Percentiles rank a stretch among this genome's conserved stretches.
phyloP scores from a whole-genome alignment of 2,888 invertebrate species.

The Coenonympha arcania region DNA sequence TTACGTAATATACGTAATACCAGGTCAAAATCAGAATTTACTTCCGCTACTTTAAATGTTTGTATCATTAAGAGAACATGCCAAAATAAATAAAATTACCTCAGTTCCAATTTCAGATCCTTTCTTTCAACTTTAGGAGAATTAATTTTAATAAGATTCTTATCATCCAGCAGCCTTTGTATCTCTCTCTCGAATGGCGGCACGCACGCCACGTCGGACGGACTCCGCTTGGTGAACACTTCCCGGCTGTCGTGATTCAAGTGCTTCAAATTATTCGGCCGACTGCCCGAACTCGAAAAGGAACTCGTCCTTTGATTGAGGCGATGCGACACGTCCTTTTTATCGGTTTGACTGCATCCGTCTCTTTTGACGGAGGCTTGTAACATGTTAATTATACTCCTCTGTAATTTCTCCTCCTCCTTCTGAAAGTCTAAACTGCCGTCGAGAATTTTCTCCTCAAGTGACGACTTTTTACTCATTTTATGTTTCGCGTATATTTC shows the following conservation, averaged over 20 bases:
- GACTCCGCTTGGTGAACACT: conserved; percentile 63
- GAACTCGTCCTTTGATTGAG: conserved; percentile 61
- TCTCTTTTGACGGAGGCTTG: conserved; percentile 76
- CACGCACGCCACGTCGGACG: conserved; percentile 67
- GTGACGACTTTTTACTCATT: conserved; percentile 52
- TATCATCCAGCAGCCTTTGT: conserved; percentile 83
- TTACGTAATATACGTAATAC: too few species aligned
- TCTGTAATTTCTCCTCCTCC: conserved; percentile 66
- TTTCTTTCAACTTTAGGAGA: conserved; percentile 76
- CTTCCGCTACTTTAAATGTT: neutral
- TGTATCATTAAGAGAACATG: neutral
- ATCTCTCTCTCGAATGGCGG: conserved; percentile 86
- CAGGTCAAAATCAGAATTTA: neutral
- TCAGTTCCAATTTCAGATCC: conserved; percentile 75
- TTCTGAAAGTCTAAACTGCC: conserved; percentile 55
- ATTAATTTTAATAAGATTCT: conserved; percentile 76
- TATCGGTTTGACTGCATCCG: conserved; percentile 78
- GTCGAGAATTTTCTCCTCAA: conserved; percentile 62
- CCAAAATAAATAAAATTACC: conserved; percentile 39
- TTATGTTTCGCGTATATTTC: conserved; percentile 65
- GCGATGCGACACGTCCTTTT: conserved; percentile 71
- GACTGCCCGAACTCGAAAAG: conserved; percentile 70
- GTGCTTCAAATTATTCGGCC: conserved; percentile 71
- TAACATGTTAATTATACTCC: conserved; percentile 69
- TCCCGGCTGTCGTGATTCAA: conserved; percentile 69